These are phyloP conservation scores for Luidia sarsii DNA, from an alignment of 53 echinoderm and acorn worm genomes.

Conservation along the genomic window DNA sequence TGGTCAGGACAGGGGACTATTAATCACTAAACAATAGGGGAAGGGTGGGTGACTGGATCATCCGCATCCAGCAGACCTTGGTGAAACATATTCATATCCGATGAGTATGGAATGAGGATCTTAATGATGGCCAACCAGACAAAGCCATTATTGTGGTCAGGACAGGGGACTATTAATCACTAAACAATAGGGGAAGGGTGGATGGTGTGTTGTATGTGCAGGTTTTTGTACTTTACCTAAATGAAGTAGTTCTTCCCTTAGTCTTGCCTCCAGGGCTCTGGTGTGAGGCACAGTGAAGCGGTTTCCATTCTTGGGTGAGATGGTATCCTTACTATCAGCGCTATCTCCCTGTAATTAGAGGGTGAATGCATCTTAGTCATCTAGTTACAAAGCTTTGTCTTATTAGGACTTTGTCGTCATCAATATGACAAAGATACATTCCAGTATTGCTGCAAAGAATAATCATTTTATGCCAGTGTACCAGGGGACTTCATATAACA, in stretches of 20 bases:
- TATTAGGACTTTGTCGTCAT: too few species aligned
- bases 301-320: slow-evolving; percentile 81
- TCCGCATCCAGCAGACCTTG: slow-evolving; percentile 90
- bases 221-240: slow-evolving; percentile 58
- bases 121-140: not conserved
- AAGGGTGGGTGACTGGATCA: slow-evolving; percentile 77
- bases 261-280: slow-evolving; percentile 84
- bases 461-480: too few species aligned
- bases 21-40: not conserved
- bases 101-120: too few species aligned
- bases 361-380: too few species aligned
- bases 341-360: slow-evolving; percentile 27
- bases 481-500: too few species aligned
- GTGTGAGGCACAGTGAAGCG: slow-evolving; percentile 91
- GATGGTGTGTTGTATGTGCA: slow-evolving; percentile 5
- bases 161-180: not conserved
- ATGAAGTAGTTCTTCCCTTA: slow-evolving; percentile 88
- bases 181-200: slow-evolving; percentile 24
- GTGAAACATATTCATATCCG: not conserved
- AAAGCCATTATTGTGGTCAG: not conserved
- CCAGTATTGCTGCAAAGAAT: too few species aligned
- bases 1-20: not conserved
- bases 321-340: slow-evolving; percentile 46
- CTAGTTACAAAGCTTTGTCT: too few species aligned
- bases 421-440: too few species aligned